These are phyloP conservation scores for Bombus huntii DNA, from an alignment of 1,140 invertebrate genomes.

Conservation along the genomic window DNA sequence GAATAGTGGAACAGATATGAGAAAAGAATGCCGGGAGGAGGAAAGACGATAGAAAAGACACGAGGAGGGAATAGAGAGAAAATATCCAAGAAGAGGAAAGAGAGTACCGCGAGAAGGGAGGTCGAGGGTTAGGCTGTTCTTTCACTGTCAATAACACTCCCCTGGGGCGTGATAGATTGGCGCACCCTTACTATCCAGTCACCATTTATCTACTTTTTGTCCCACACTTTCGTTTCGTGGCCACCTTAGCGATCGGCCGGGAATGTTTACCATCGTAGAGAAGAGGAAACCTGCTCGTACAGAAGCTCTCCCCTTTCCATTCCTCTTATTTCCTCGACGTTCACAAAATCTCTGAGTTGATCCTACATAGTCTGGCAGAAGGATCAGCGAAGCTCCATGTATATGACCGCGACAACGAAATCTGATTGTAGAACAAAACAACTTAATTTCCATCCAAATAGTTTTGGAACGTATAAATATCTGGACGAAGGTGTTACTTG, in stretches of 20 bases:
- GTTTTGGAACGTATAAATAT: background rate
- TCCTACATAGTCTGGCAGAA: constrained; percentile 1
- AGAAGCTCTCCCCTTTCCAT: constrained; percentile 15
- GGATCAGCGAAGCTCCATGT: constrained; percentile 30
- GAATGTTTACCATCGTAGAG: constrained; percentile 74
- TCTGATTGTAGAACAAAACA: constrained; percentile 7
- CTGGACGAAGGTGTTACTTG: too few relatives aligned
- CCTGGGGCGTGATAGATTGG: constrained; percentile 79
- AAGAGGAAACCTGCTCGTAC: constrained; percentile 42
- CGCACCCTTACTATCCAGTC: constrained; percentile 76
- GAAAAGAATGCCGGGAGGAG: background rate
- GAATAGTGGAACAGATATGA: constrained; percentile 24
- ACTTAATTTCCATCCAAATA: background rate
- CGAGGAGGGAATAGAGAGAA: constrained; percentile 22
- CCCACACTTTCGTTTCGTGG: constrained; percentile 76
- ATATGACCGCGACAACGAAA: background rate
- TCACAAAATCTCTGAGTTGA: constrained; percentile 42
- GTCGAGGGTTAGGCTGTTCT: constrained; percentile 75
- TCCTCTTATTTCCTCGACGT: constrained; percentile 32
- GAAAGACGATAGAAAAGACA: background rate
- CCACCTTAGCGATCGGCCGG: constrained; percentile 70
- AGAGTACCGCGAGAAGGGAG: constrained; percentile 53
- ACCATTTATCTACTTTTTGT: constrained; percentile 82
- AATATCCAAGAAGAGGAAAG: constrained; percentile 39
- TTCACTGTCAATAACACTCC: constrained; percentile 80